These are phyloP conservation scores for Bhutanitis thaidina DNA, from an alignment of 2,888 invertebrate species.

Conservation along the genomic window DNA sequence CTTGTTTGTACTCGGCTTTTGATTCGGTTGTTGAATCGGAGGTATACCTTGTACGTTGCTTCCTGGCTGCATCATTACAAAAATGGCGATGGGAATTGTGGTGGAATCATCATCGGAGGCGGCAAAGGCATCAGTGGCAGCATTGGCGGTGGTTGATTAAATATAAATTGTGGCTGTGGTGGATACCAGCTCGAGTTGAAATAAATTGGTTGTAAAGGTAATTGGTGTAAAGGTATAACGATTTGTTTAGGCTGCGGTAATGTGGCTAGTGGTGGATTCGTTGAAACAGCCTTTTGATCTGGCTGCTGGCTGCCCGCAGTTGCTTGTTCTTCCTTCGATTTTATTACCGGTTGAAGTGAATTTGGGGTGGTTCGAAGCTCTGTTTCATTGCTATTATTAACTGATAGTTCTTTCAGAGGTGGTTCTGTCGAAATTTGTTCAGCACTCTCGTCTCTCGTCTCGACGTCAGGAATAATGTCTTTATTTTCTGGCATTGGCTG, in stretches of 20 bases:
- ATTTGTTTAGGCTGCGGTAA: background rate
- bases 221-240: conserved; percentile 1
- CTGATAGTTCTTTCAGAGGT: background rate
- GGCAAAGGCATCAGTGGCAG: background rate
- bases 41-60: background rate
- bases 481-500: background rate
- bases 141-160: background rate
- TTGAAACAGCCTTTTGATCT: background rate
- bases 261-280: background rate
- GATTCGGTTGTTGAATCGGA: background rate
- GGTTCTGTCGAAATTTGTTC: background rate
- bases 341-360: background rate
- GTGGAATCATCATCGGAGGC: conserved; percentile 2
- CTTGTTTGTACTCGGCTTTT: background rate
- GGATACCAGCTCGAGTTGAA: background rate
- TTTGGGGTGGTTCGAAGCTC: background rate
- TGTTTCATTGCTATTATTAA: background rate
- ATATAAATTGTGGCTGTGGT: background rate
- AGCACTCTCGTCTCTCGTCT: background rate
- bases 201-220: background rate
- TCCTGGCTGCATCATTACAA: background rate
- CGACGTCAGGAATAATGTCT: background rate
- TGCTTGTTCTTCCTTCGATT: background rate
- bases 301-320: background rate
- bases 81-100: background rate